Base-by-base conservation (phyloP, 2,888 invertebrate species). In the Caenorhabditis auriculariae region DNA sequence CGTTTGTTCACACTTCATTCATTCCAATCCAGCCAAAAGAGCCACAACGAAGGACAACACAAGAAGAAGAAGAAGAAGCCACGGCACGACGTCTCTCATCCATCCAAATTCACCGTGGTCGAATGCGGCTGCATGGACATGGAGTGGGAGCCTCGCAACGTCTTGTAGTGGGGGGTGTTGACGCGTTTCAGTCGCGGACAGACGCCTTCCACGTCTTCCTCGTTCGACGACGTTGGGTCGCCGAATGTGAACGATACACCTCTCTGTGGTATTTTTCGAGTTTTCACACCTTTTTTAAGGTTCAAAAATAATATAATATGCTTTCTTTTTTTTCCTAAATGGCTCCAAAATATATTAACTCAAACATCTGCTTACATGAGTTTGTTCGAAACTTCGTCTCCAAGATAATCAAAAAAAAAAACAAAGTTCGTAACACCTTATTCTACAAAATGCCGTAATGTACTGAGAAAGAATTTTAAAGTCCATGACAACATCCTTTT, bases 141-240 rank as follows among this genome's bases (percentile, higher is more conserved):
- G 12, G 46, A n/a, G n/a, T n/a, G 29, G 5, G 52, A 48, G 77
- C 95, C 90, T 81, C 95, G 89, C 84, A 95, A 95, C 86, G 94
- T 94, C 88, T 96, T 96, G 84, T 98, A 95, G 87, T 99, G 96
- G 46, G 98, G 98, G 23, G 98, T 98, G 86, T 99, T 96, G 79
- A 96, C 88, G 61, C 90, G 88, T 82, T 91, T 89, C 62, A 93
- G 87, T 60, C 58, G 55, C 19, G 45, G 15, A 9, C 35, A 9
- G 27, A 28, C 29, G 17, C 48, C 37, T n/a, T 17, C 29, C n/a
- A 48, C 58, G 28, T 19, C 15, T 6, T 26, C 48, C 42, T 49
- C 62, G 26, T 19, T 38, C 29, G 54, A 27, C 39, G 54, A 58
- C 12, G 39, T n/a, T 32, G 9, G 9, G n/a, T 47, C 19, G 21